Base-by-base conservation (phyloP, 2,113 vertebrate genomes). In the Chinchilla lanigera region DNA sequence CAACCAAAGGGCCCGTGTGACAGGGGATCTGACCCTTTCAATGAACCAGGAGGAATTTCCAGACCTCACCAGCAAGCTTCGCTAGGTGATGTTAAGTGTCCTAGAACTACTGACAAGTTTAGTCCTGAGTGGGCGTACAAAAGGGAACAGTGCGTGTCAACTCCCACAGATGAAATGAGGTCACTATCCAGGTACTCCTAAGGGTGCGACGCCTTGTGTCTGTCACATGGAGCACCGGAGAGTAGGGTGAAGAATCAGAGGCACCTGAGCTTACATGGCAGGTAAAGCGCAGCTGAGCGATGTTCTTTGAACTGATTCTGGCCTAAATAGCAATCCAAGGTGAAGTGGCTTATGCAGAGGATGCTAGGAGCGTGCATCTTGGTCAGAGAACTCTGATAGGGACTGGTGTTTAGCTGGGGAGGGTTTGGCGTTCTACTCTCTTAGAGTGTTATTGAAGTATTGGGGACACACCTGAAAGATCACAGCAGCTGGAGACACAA, bases 401-500 rank as follows among this genome's bases (percentile, higher is more conserved):
- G 24, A 26, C 17, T n/a, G 60, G 3, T 0, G 5, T 75, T 20
- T 16, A 22, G 24, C 38, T 67, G 52, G 19, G 12, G 35, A 92
- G 50, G 20, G 35, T 38, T 16, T 80, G 4, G 2, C 13, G 28
- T 24, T 58, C 38, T 28, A 24, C 9, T 22, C 24, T 4, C n/a
- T 44, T 24, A 4, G 30, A 33, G 2, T 30, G 58, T 19, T 56
- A 30, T 38, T 28, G 10, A 71, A 44, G n/a, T 26, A 22, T 71
- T 4, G 3, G 2, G 30, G 35, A 5, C 1, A 3, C 14, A 1
- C 0, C 0, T 20, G 3, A 2, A 30, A 41, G 47, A 41, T 13
- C 44, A 56, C 17, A 63, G 33, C 10, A 44, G 28, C 5, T 10
- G 16, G 82, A 60, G 16, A 54, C 19, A 17, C 60, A 54, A 2